Evolutionary conservation across 2,888 invertebrate genomes (phyloP).

Genomic region (Leistus spinibarbis): DNA sequence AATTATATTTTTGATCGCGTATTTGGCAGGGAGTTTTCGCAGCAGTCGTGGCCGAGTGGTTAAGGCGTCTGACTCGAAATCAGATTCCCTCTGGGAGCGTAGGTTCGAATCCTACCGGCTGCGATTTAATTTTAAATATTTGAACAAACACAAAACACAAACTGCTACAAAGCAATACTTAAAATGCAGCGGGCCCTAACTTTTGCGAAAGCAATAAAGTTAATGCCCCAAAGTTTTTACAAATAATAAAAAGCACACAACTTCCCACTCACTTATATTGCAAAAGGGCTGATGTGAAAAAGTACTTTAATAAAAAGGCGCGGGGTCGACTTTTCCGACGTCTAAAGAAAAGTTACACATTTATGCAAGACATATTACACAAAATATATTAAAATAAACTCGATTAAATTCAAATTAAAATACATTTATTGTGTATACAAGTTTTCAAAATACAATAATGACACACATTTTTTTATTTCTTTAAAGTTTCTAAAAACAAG

Average conservation of each 20-base stretch:
- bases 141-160: too few relatives aligned
- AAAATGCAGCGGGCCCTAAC: background rate
- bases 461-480: too few relatives aligned
- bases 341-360: too few relatives aligned
- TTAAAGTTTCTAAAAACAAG: too few relatives aligned
- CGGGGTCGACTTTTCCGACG: too few relatives aligned
- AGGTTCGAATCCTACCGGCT: conserved; percentile 90
- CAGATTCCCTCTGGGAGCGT: conserved; percentile 90
- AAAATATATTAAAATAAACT: too few relatives aligned
- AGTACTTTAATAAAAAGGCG: too few relatives aligned
- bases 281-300: background rate
- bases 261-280: background rate
- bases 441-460: too few relatives aligned
- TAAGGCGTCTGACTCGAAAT: conserved; percentile 90
- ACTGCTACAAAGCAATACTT: background rate
- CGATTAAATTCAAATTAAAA: too few relatives aligned
- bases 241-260: background rate
- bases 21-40: background rate
- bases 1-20: background rate
- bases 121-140: conserved; percentile 56
- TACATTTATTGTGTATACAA: too few relatives aligned
- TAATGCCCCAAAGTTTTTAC: background rate
- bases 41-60: conserved; percentile 87
- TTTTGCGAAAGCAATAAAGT: background rate
- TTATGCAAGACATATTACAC: too few relatives aligned